Percentiles rank a stretch among this genome's conserved stretches.
Conservation (phyloP, 2,113 vertebrate species). For the Pachyramphus minor region DNA sequence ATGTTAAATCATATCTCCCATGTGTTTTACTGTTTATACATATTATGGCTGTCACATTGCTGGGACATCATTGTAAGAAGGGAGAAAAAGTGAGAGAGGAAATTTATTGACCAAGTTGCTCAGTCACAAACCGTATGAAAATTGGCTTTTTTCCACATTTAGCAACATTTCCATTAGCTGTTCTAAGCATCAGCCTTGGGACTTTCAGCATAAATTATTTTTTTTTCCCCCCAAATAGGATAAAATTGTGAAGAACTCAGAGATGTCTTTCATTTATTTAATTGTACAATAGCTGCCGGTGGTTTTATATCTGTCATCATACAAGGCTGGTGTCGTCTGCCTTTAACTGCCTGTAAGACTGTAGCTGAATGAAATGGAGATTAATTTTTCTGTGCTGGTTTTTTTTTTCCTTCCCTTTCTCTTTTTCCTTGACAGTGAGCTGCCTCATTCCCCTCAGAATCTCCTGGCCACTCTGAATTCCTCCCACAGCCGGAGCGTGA, state of each 20-base stretch:
- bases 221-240: background rate
- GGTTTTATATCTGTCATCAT: background rate
- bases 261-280: slow-evolving; percentile 26
- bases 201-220: background rate
- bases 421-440: slow-evolving; percentile 75
- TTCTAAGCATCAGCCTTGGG: background rate
- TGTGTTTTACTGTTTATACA: background rate
- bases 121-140: background rate
- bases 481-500: slow-evolving; percentile 79
- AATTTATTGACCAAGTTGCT: slow-evolving; percentile 33
- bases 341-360: background rate
- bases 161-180: background rate
- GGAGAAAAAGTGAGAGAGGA: background rate
- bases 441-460: slow-evolving; percentile 92
- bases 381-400: background rate
- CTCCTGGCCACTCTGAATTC: slow-evolving; percentile 83
- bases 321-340: rapidly evolving
- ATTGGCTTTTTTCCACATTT: background rate
- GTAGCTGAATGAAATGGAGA: background rate
- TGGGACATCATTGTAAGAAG: background rate
- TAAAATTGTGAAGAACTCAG: background rate
- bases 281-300: background rate
- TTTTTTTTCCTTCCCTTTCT: background rate
- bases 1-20: background rate
- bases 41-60: slow-evolving; percentile 10